phyloP scores from a whole-genome alignment of 2,888 invertebrate species.

The Lumbricus terrestris region DNA sequence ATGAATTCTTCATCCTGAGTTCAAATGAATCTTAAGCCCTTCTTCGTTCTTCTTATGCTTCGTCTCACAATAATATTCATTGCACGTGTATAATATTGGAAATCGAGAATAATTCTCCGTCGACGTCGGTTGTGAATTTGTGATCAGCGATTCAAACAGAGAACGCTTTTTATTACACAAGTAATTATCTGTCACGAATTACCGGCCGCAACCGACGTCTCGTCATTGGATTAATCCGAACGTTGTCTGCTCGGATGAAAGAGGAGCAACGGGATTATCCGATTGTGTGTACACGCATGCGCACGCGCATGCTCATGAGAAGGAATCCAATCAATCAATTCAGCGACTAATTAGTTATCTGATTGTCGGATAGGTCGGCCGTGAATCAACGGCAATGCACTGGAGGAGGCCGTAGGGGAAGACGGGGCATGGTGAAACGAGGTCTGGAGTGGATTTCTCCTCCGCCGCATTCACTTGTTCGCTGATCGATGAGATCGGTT shows the following conservation, averaged over 20 bases:
- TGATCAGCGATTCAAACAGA: background rate
- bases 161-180: background rate
- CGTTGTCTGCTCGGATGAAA: background rate
- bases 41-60: background rate
- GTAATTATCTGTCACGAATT: background rate
- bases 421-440: too few species aligned
- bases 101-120: background rate
- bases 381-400: background rate
- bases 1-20: background rate
- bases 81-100: background rate
- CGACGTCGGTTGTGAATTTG: too few species aligned
- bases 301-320: background rate
- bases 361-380: background rate
- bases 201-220: background rate
- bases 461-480: background rate
- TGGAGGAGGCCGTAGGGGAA: too few species aligned
- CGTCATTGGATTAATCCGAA: background rate
- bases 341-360: background rate
- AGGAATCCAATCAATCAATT: background rate
- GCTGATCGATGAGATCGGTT: background rate
- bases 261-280: background rate
- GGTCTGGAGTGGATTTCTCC: too few species aligned
- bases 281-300: background rate
- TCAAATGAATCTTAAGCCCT: background rate
- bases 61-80: background rate